Evolutionary conservation across 2,888 invertebrate genomes (phyloP).

Genomic region (Anarsia innoxiella): DNA sequence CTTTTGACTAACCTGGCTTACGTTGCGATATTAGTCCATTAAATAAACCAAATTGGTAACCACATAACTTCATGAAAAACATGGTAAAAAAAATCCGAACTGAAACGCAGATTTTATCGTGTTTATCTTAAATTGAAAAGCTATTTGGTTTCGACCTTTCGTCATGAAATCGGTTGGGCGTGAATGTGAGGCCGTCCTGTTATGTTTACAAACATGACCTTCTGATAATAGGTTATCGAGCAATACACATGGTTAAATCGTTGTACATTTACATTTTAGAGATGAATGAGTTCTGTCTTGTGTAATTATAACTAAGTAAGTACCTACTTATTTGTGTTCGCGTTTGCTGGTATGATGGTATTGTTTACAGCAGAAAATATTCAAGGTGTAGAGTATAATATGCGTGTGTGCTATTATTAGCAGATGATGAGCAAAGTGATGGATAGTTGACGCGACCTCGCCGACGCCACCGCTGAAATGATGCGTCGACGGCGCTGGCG

Average conservation of each 20-base stretch:
- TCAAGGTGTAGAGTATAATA: slow-evolving; percentile 59
- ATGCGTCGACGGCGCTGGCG: slow-evolving; percentile 18
- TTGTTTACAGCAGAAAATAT: slow-evolving; percentile 57
- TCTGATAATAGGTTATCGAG: slow-evolving; percentile 52
- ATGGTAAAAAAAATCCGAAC: too few species aligned
- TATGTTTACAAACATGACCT: slow-evolving; percentile 57
- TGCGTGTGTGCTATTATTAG: slow-evolving; percentile 60
- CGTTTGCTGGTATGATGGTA: slow-evolving; percentile 36
- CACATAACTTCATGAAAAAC: too few species aligned
- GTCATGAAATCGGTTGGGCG: slow-evolving; percentile 30
- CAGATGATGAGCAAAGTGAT: slow-evolving; percentile 60
- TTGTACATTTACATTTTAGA: too few species aligned
- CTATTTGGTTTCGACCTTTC: slow-evolving; percentile 28
- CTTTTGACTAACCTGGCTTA: too few species aligned
- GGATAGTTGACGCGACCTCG: slow-evolving; percentile 68
- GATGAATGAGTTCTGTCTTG: too few species aligned
- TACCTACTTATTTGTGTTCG: slow-evolving; percentile 27
- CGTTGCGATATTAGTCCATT: too few species aligned
- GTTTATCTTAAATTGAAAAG: too few species aligned
- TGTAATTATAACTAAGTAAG: too few species aligned
- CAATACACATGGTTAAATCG: slow-evolving; percentile 29
- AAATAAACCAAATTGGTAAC: too few species aligned
- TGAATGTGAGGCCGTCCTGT: slow-evolving; percentile 33
- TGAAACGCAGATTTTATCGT: too few species aligned
- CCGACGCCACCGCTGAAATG: slow-evolving; percentile 25